These are phyloP conservation scores for Poeciliopsis occidentalis DNA, from an alignment of 2,113 vertebrate species.

Conservation along the genomic window DNA sequence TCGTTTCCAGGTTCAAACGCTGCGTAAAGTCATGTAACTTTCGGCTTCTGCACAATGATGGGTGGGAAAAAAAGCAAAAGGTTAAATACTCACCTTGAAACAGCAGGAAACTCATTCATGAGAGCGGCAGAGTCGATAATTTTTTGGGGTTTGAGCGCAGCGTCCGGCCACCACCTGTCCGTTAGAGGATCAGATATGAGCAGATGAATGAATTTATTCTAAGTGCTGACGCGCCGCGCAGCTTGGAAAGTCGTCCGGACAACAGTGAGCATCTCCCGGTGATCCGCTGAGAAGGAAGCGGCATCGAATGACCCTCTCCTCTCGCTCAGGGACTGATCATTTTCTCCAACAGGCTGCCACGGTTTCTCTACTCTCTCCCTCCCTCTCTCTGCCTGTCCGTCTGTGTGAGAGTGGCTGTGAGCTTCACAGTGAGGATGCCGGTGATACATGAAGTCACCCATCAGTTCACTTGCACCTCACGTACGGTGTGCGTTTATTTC, in stretches of 20 bases:
- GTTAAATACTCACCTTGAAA: constrained; percentile 70
- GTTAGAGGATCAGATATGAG: constrained; percentile 6
- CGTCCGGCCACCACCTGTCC: constrained; percentile 30
- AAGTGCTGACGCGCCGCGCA: constrained; percentile 26
- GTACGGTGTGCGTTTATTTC: constrained; percentile 58
- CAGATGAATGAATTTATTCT: constrained; percentile 31
- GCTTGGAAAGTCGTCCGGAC: constrained; percentile 51
- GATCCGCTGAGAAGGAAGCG: constrained; percentile 38
- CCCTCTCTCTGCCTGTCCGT: constrained; percentile 1
- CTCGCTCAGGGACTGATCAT: constrained; percentile 57
- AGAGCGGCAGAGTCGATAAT: constrained; percentile 34
- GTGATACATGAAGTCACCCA: constrained; percentile 67
- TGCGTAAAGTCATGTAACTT: constrained; percentile 61
- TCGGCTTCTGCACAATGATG: constrained; percentile 4
- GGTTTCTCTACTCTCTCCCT: constrained; percentile 17
- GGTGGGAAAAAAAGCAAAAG: not conserved
- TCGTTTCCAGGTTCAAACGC: not conserved
- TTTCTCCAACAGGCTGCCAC: constrained; percentile 46
- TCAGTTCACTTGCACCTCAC: constrained; percentile 78
- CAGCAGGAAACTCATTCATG: constrained; percentile 54
- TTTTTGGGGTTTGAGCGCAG: constrained; percentile 8
- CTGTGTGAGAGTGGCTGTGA: constrained; percentile 6
- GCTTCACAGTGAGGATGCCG: constrained; percentile 24
- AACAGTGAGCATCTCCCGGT: constrained; percentile 53
- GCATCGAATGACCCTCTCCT: constrained; percentile 54